Evolutionary conservation across 2,113 vertebrate genomes (phyloP), one percentile per base, ranked within the genome.

Genomic region (Boleophthalmus pectinirostris): DNA sequence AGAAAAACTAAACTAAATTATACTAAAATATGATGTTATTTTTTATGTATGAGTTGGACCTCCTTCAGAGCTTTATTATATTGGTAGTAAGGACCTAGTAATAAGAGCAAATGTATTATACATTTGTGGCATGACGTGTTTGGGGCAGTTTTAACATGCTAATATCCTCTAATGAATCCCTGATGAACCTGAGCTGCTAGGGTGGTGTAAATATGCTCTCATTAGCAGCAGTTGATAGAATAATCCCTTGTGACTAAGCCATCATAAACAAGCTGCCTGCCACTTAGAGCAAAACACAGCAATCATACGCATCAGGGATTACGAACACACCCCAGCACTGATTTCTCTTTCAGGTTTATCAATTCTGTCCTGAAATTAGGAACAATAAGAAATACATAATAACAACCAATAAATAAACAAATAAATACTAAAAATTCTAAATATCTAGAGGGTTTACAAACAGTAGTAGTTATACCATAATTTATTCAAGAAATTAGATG

Each of bases 121-220:
- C 11, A 24, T 57, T 3, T 24, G 23, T 35, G 15, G 29, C 29
- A n/a, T n/a, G n/a, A n/a, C n/a, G n/a, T 21, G 61, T 64, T 64
- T 64, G 43, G 61, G 10, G 7, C 12, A 11, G 7, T 20, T 82
- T 82, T 84, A 71, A 86, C 78, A 86, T 85, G 83, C 49, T 86
- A 82, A 91, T 88, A 69, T 78, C 70, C 66, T 72, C 61, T 81
- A 83, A 83, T 82, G 77, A 81, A 76, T 82, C 86, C 78, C 82
- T 13, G 25, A 61, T 78, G 77, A 86, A 79, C 74, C 79, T 66
- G 43, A 76, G 73, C 75, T 79, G 75, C 84, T 87, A 81, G 82
- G 82, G 79, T 74, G 74, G 58, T 86, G 79, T 85, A 79, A 86
- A n/a, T 82, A 75, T 82, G 85, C 87, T 74, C 58, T 80, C 85